Evolutionary conservation across 2,113 vertebrate species (phyloP).

Genomic region (Gallinago jamesoni): DNA sequence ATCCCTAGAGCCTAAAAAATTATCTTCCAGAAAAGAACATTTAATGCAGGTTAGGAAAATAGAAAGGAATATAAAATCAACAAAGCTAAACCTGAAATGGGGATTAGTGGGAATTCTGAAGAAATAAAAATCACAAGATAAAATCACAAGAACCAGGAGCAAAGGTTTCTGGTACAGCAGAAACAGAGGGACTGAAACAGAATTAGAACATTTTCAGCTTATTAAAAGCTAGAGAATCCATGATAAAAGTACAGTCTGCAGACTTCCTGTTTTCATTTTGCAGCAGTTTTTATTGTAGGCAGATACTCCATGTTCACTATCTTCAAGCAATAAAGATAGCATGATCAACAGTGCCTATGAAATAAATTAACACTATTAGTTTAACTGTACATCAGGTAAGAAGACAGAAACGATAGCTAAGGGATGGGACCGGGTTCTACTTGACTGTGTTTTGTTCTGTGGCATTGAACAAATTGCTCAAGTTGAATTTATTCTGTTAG

Average conservation of each 20-base stretch:
- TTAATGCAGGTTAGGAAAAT: background rate
- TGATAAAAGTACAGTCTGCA: background rate
- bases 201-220: background rate
- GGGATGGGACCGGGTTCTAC: background rate
- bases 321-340: background rate
- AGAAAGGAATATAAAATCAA: background rate
- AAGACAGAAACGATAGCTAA: background rate
- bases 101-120: background rate
- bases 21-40: background rate
- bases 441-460: background rate
- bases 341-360: background rate
- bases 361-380: background rate
- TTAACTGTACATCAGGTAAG: background rate
- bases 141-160: background rate
- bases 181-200: background rate
- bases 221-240: background rate
- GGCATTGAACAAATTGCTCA: background rate
- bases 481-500: background rate
- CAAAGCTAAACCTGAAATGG: background rate
- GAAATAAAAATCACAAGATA: background rate
- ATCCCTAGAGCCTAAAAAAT: background rate
- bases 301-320: background rate
- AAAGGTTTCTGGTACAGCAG: background rate
- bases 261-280: background rate
- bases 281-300: background rate